Evolutionary conservation across 2,888 invertebrate species (phyloP), one percentile per base, ranked within the genome.

Genomic region (Phymatocera aterrima): DNA sequence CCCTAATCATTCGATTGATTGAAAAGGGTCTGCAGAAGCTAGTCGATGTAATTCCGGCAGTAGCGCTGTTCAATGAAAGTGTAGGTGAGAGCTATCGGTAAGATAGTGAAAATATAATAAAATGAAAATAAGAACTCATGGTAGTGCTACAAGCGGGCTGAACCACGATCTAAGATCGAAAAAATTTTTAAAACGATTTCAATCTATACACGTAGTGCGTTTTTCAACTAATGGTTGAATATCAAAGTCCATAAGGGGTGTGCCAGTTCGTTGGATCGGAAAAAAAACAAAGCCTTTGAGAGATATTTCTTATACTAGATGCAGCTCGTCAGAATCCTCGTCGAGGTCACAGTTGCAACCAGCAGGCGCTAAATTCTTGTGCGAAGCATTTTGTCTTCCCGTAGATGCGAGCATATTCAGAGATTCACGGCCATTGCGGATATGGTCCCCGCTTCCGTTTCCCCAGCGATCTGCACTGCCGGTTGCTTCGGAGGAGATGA

Each of bases 301-400:
- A 28, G 28, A 2, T 28, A 3, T 28, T 28, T n/a, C n/a, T 1
- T 80, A 81, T 51, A 79, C 82, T 65, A 84, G 51, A 70, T 84
- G 82, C 24, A 85, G 57, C 46, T 80, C 81, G 31, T 85, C 85
- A 0, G 81, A 83, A 40, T 84, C 83, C 0, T 77, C 79, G 37
- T 85, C 84, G 4, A 81, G n/a, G 15, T 85, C 84, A 74, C 83
- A 84, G 37, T 87, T 86, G 79, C 81, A 86, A 6, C 87, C 86
- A 60, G 82, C 87, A 0, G 88, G 86, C 24, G 1, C 18, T 31
- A 83, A 6, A 34, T 54, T 78, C 15, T 54, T 21, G 12, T 12
- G 34, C 6, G 72, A 1, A 24, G 28, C 24, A 4, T 18, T 51
- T 21, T 43, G 2, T 48, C 72, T 57, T 51, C 51, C 78, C 34